Percentiles rank a stretch among this genome's conserved stretches.
Evolutionary conservation across 2,888 invertebrate genomes (phyloP).

Genomic region (Nemoura dubitans): DNA sequence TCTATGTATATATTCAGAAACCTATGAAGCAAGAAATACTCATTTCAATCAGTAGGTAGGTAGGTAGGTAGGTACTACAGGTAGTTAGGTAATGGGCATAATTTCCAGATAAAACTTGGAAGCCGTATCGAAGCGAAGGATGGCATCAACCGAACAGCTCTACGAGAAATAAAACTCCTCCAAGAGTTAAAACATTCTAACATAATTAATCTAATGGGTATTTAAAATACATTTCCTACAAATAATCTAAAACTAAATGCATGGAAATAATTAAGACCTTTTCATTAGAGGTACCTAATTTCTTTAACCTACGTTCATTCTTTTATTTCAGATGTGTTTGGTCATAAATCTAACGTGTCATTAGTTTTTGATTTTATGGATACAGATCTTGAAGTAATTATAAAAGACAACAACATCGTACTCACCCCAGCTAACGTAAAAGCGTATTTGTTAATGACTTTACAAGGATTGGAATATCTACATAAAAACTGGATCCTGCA

Average conservation of each 20-base stretch:
- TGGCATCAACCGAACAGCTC: constrained; percentile 97
- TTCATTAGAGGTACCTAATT: too few species aligned
- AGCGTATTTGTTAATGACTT: constrained; percentile 93
- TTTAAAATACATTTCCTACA: constrained; percentile 46
- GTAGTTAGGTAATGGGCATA: neutral
- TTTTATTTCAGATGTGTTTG: constrained; percentile 86
- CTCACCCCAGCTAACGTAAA: constrained; percentile 93
- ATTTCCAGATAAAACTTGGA: constrained; percentile 88
- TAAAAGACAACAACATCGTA: constrained; percentile 88
- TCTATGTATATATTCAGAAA: too few species aligned
- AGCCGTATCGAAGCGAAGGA: constrained; percentile 93
- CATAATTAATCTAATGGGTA: constrained; percentile 86
- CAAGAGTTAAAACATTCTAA: constrained; percentile 96
- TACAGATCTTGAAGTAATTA: constrained; percentile 95
- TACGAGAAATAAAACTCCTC: constrained; percentile 96
- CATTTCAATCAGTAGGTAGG: too few species aligned
- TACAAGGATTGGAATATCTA: constrained; percentile 93
- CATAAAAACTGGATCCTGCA: constrained; percentile 97
- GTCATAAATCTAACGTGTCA: constrained; percentile 97
- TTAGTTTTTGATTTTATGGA: constrained; percentile 99
- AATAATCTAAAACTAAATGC: constrained; percentile 9
- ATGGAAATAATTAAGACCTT: too few species aligned
- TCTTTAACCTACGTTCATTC: constrained; percentile 7
- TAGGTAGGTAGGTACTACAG: too few species aligned
- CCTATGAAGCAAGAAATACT: too few species aligned